Evolutionary conservation across 2,888 invertebrate genomes (phyloP).

Genomic region (Drosophila maculinotata): DNA sequence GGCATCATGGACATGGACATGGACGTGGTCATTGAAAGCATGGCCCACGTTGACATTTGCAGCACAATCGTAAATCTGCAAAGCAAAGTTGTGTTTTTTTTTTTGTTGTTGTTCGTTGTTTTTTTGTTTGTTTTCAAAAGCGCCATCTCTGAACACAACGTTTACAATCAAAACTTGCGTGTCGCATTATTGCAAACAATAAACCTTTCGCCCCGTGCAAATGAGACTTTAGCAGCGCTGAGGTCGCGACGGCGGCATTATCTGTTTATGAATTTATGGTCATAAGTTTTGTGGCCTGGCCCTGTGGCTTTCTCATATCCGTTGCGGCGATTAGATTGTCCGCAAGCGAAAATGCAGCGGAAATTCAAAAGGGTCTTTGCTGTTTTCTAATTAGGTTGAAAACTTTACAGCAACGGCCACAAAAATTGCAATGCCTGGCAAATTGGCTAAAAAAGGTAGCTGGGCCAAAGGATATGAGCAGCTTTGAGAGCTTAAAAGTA

Average conservation of each 20-base stretch:
- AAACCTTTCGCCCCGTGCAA: conserved; percentile 53
- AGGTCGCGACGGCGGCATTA: conserved; percentile 53
- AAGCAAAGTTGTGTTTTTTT: conserved; percentile 14
- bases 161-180: conserved; percentile 55
- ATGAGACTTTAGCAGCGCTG: conserved; percentile 67
- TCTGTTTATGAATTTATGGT: conserved; percentile 70
- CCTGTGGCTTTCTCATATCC: conserved; percentile 80
- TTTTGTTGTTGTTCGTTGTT: conserved; percentile 13
- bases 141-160: conserved; percentile 37
- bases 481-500: conserved; percentile 14
- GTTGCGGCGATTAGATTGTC: conserved; percentile 68
- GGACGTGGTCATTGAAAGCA: not conserved
- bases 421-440: conserved; percentile 32
- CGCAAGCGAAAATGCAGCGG: conserved; percentile 65
- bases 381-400: conserved; percentile 63
- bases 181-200: conserved; percentile 44
- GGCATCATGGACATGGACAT: conserved; percentile 28
- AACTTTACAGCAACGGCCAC: conserved; percentile 50
- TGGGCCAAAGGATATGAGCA: conserved; percentile 41
- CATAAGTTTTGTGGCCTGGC: conserved; percentile 51
- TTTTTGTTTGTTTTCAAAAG: conserved; percentile 19
- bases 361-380: conserved; percentile 64
- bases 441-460: conserved; percentile 23
- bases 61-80: conserved; percentile 67
- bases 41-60: conserved; percentile 22